These are phyloP conservation scores for Drosophila watanabei DNA, from an alignment of 1,140 invertebrate genomes.

Conservation along the genomic window DNA sequence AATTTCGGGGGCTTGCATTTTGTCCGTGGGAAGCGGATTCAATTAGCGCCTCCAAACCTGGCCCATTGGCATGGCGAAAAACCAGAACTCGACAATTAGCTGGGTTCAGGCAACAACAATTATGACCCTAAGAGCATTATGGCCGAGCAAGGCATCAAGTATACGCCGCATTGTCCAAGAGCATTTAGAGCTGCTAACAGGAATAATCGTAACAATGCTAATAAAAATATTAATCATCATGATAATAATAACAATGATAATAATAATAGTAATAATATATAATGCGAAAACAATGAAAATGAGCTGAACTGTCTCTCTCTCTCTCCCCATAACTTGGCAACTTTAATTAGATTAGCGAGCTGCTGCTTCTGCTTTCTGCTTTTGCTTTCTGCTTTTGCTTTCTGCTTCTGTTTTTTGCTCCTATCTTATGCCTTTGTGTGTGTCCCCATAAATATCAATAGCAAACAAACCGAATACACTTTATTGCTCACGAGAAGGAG, in stretches of 20 bases:
- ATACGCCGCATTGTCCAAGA: conserved; percentile 27
- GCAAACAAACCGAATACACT: conserved; percentile 18
- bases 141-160: conserved; percentile 27
- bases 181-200: not conserved
- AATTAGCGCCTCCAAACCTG: conserved; percentile 35
- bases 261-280: conserved; percentile 37
- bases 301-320: conserved; percentile 2
- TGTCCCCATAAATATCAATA: conserved; percentile 39
- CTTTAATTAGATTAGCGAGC: conserved; percentile 67
- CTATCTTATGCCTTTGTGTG: not conserved
- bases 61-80: not conserved
- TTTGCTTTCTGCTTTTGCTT: not conserved
- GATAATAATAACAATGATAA: conserved; percentile 38
- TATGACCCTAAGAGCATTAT: conserved; percentile 52
- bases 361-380: not conserved
- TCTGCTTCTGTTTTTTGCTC: not conserved
- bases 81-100: conserved; percentile 49
- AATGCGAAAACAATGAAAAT: conserved; percentile 53
- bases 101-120: conserved; percentile 40
- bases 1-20: conserved; percentile 28
- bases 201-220: not conserved
- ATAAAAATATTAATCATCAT: conserved; percentile 3
- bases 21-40: conserved; percentile 28
- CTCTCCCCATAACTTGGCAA: conserved; percentile 30
- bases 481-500: not conserved